phyloP scores from a whole-genome alignment of 2,797 vertebrate genomes.

The Oreochromis mossambicus region DNA sequence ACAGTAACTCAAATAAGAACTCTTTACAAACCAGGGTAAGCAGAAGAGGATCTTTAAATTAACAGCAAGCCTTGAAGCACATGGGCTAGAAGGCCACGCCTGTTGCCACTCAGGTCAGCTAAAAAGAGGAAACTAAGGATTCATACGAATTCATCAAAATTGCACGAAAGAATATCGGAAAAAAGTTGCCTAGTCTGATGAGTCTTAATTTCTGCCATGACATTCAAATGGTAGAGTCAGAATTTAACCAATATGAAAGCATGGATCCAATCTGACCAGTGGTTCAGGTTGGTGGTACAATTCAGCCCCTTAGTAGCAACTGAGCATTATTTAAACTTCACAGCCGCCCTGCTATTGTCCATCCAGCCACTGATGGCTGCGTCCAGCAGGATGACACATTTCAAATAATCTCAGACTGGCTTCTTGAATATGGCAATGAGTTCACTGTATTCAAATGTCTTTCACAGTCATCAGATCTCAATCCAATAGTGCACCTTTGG shows the following conservation, averaged over 20 bases:
- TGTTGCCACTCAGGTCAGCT: not conserved
- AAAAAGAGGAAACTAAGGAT: not conserved
- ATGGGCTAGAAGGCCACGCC: not conserved
- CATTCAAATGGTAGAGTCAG: not conserved
- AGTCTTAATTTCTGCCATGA: not conserved
- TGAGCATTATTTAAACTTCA: not conserved
- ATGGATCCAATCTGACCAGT: not conserved
- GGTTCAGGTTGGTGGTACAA: not conserved
- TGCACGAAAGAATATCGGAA: not conserved
- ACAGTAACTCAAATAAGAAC: not conserved
- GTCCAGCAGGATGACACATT: not conserved
- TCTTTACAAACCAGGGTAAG: not conserved
- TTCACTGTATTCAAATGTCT: not conserved
- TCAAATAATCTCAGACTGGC: not conserved
- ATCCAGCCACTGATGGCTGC: not conserved
- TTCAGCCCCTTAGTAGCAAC: not conserved
- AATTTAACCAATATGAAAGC: not conserved
- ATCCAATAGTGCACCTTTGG: not conserved
- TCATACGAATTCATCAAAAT: rapidly evolving
- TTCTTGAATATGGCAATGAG: not conserved
- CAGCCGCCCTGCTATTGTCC: not conserved
- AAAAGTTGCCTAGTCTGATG: rapidly evolving
- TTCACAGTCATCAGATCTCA: not conserved
- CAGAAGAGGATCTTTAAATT: not conserved
- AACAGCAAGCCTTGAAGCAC: not conserved